Evolutionary conservation across 2,113 vertebrate species (phyloP).

Genomic region (Pluvianellus socialis): DNA sequence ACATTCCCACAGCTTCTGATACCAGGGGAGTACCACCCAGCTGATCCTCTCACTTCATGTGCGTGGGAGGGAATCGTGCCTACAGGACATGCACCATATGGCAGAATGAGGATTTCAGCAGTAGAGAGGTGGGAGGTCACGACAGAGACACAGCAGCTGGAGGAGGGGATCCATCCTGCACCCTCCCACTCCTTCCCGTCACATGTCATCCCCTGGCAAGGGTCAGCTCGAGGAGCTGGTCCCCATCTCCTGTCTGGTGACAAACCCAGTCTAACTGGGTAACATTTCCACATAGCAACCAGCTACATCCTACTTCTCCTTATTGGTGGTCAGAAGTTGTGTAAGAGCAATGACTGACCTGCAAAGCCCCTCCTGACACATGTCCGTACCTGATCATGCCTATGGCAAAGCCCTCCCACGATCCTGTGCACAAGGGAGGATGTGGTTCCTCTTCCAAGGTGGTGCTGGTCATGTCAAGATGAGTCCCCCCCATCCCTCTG

Average conservation of each 20-base stretch:
- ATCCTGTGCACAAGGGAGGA: neutral
- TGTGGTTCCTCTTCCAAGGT: neutral
- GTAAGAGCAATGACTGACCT: neutral
- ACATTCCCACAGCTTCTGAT: neutral
- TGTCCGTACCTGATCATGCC: neutral
- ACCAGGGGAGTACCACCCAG: neutral
- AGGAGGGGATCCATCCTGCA: neutral
- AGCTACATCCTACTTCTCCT: neutral
- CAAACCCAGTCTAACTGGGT: neutral
- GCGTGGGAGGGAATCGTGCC: neutral
- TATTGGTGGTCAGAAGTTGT: neutral
- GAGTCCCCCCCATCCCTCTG: neutral
- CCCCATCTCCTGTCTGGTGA: neutral
- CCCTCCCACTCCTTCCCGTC: neutral
- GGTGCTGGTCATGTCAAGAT: neutral
- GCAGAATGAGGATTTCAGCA: neutral
- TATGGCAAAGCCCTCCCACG: neutral
- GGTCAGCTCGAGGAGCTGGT: neutral
- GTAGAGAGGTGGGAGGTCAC: neutral
- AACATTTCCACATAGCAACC: neutral
- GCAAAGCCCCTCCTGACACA: neutral
- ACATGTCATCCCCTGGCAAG: neutral
- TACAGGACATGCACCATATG: rapidly evolving
- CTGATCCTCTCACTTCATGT: rapidly evolving
- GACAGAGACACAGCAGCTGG: neutral